Percentiles rank a stretch among this genome's conserved stretches.
phyloP scores from a whole-genome alignment of 2,797 vertebrate genomes.

The Numenius phaeopus region DNA sequence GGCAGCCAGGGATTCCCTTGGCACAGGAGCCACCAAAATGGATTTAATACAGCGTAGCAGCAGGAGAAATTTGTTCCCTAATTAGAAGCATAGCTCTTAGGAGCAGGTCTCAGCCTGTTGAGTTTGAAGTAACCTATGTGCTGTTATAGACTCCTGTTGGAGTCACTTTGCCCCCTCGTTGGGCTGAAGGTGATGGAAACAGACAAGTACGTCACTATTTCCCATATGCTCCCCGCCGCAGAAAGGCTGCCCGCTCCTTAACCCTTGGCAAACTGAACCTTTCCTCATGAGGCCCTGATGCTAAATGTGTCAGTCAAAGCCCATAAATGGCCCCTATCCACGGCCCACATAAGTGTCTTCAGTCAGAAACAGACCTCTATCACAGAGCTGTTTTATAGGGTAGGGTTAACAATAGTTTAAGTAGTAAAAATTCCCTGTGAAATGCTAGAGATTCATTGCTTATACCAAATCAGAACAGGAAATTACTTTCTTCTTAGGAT shows the following conservation, averaged over 20 bases:
- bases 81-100: not conserved
- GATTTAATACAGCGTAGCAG: not conserved
- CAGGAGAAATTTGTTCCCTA: not conserved
- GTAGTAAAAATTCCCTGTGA: not conserved
- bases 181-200: not conserved
- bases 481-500: not conserved
- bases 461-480: not conserved
- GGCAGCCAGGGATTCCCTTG: not conserved
- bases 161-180: not conserved
- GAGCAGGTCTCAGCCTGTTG: not conserved
- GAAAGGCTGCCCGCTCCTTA: not conserved
- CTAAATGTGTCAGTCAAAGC: not conserved
- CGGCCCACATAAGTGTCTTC: not conserved
- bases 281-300: not conserved
- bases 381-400: not conserved
- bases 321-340: not conserved
- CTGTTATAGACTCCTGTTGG: not conserved
- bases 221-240: not conserved
- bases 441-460: not conserved
- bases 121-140: not conserved
- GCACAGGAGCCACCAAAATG: not conserved
- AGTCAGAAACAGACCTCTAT: not conserved
- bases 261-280: not conserved
- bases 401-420: not conserved
- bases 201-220: not conserved